Evolutionary conservation across 2,888 invertebrate species (phyloP).

Genomic region (Dusona sp.): DNA sequence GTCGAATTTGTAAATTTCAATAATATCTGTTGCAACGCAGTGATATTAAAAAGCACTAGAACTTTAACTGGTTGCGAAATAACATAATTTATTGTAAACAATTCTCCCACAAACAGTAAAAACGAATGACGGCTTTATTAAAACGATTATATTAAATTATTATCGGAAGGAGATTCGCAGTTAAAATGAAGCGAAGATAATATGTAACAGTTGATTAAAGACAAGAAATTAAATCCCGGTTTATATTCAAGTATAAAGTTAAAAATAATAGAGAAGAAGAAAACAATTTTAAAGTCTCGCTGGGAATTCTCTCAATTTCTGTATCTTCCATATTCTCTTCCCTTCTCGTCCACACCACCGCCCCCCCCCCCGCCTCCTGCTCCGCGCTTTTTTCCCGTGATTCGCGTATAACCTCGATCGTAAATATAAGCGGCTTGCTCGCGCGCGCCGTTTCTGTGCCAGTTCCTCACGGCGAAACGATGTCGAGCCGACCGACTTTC

Average conservation of each 20-base stretch:
- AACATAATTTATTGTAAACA: neutral
- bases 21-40: no score
- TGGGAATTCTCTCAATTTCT: conserved; percentile 54
- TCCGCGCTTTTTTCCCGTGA: conserved; percentile 11
- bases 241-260: conserved; percentile 6
- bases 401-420: conserved; percentile 62
- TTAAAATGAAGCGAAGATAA: conserved; percentile 9
- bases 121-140: neutral
- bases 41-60: neutral
- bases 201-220: conserved; percentile 20
- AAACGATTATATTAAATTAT: neutral
- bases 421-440: conserved; percentile 62
- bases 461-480: conserved; percentile 62
- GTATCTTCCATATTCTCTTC: conserved; percentile 37
- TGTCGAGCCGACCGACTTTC: conserved; percentile 64
- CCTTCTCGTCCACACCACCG: neutral
- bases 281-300: conserved; percentile 44
- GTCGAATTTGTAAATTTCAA: no score
- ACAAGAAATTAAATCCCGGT: conserved; percentile 2
- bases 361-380: neutral
- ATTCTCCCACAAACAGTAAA: neutral
- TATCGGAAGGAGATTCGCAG: neutral
- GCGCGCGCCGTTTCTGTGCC: conserved; percentile 47
- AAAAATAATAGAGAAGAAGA: conserved; percentile 15
- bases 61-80: neutral